Base-by-base conservation (phyloP, 2,888 invertebrate species). In the Julus scanicus region DNA sequence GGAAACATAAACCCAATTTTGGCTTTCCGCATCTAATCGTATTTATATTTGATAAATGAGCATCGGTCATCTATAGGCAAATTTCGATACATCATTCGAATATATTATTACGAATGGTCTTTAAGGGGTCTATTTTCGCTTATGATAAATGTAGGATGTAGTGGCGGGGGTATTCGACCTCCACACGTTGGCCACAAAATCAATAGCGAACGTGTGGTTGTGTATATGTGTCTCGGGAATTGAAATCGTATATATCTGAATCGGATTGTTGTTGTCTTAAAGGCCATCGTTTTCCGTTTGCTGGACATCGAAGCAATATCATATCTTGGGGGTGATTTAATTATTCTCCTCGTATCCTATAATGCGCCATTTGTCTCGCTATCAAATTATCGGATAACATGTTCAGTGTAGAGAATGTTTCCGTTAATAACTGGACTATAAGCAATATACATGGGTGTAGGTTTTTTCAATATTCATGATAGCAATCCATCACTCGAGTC, bases 301-400 rank as follows among this genome's bases (percentile, higher is more conserved):
- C 63, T 20, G 63, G 63, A 63, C 63, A 63, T 15, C 5, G 63
- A n/a, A 63, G 63, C n/a, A 13, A 53, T 53, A 53, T 15, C 53
- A 13, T 13, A 13, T 53, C 48, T 48, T 57, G 0, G 20, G 63
- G 6, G n/a, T 63, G 63, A 63, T 63, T 63, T 63, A 63, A 63
- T 63, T 63, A 63, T 20, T 13, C 63, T 3, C 13, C 15, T 4
- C 20, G 6, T 0, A n/a, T 63, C n/a, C 13, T 20, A 6, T 53
- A 63, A 63, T 63, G 9, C n/a, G 63, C 63, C 63, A 63, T 63
- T 63, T 63, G 63, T 63, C 63, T 63, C 63, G 9, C 63, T 63
- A 63, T 63, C 20, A 63, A 63, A 63, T 63, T 63, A 63, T n/a
- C 1, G 63, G 63, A 63, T 3, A 63, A 63, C n/a, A 13, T 53